Base-by-base conservation (phyloP, 2,888 invertebrate species). In the Caenorhabditis sinica region DNA sequence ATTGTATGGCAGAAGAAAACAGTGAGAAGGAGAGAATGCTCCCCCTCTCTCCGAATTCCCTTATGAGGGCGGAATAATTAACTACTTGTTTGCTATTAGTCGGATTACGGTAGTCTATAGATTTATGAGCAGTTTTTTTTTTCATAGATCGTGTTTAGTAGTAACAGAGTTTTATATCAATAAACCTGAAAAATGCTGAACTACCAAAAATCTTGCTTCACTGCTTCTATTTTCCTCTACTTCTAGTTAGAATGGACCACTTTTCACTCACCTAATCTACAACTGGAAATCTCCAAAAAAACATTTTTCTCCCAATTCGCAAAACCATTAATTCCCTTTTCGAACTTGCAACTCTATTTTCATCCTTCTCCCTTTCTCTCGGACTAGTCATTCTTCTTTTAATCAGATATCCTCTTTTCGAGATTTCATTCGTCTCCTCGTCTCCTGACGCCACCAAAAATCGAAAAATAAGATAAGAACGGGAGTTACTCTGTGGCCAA, bases 51-150 rank as follows among this genome's bases (percentile, higher is more conserved):
- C 8, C 20, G 71, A 81, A 81, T 81, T 73, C 80, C 80, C 80
- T 81, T 81, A 81, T 81, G 80, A 65, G 66, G 61, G 56, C 65
- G 56, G 69, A 40, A 43, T 45, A 61, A 28, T 56, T 81, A 81
- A 81, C 80, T 72, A 73, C 73, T 81, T 81, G 80, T 81, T 81
- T 81, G 80, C 80, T 60, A 81, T 81, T 81, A 81, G 79, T 15
- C 1, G 75, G 75, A 13, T 25, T 76, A 76, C 68, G 58, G 76
- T 76, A 76, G 76, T 60, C n/a, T 49, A 20, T 20, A 20, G 20
- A 23, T 51, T n/a, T n/a, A n/a, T 20, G 20, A n/a, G 3, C 51
- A 13, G 20, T 23, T 20, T n/a, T 5, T 51, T 51, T 20, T n/a
- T n/a, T n/a, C n/a, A n/a, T n/a, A n/a, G n/a, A n/a, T n/a, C n/a